Base-by-base conservation (phyloP, 2,888 invertebrate species). In the Drosophila testacea region DNA sequence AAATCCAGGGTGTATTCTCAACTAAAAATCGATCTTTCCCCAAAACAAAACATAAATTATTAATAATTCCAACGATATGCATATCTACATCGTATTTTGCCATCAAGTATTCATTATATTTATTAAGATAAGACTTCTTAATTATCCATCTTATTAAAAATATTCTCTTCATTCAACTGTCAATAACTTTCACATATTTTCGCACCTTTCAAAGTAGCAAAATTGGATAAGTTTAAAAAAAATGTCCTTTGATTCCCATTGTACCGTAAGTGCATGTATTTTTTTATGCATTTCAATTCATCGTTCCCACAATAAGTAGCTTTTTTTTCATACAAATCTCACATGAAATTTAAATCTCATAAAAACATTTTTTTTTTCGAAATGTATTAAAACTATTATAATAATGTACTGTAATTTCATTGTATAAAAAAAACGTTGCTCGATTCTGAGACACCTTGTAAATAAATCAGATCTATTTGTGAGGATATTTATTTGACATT, bases 341-440 rank as follows among this genome's bases (percentile, higher is more conserved):
- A 51, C 38, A 38, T 28, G 27, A n/a, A 51, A 51, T 51, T 38
- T 51, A 28, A 38, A 51, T 38, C 51, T 27, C 51, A 51, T 51
- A 38, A n/a, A 51, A 47, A n/a, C n/a, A 13, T 47, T 47, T 30
- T 32, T 47, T 46, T 28, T 6, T n/a, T 6, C 4, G 30, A n/a
- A 51, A 34, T 27, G 51, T 28, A 51, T 38, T 51, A 27, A 38
- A 51, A 51, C 51, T 9, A 51, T 51, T 51, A 51, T 38, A 13
- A 38, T 28, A 51, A 38, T 51, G 38, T 38, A 28, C 13, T 28
- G 13, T 9, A 28, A 51, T 28, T 36, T 3, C 5, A 27, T 22
- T n/a, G 27, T 4, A 27, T 3, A 10, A 13, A 4, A 1, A 16
- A 16, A 16, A 1, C 7, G 51, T 9, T 38, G 27, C 27, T 28